phyloP scores from a whole-genome alignment of 2,797 vertebrate genomes.

The Neosilurus mollespiculum region DNA sequence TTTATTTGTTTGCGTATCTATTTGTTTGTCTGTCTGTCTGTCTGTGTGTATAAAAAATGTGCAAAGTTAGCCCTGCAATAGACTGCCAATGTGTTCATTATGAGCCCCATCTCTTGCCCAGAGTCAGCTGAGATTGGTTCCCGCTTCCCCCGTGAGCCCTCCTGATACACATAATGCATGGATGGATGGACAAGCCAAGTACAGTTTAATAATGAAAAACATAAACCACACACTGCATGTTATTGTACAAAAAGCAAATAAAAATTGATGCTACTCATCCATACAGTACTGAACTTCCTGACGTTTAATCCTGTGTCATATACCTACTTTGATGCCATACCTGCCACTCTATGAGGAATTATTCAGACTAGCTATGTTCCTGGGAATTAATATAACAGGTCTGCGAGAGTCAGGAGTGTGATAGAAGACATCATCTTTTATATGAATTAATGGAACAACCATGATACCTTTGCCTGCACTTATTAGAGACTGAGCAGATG shows the following conservation, averaged over 20 bases:
- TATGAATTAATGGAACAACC: conserved; percentile 43
- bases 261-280: neutral
- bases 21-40: too few species aligned
- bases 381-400: conserved; percentile 43
- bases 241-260: neutral
- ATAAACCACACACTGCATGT: neutral
- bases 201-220: neutral
- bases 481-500: conserved; percentile 46
- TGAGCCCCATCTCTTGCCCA: too few species aligned
- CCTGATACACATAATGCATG: too few species aligned
- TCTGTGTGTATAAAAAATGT: too few species aligned
- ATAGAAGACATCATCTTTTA: conserved; percentile 25
- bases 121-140: too few species aligned
- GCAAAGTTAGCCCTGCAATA: too few species aligned
- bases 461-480: conserved; percentile 21
- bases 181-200: neutral
- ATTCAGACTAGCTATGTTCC: conserved; percentile 35
- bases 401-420: neutral
- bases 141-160: too few species aligned
- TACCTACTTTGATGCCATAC: conserved; percentile 29
- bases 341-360: conserved; percentile 11
- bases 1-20: too few species aligned
- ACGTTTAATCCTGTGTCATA: conserved; percentile 16
- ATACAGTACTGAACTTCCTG: conserved; percentile 15
- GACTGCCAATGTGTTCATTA: too few species aligned